Base-by-base conservation (phyloP, 30 jellyfish, hydroid and myxozoan species). In the Cassiopea xamachana region DNA sequence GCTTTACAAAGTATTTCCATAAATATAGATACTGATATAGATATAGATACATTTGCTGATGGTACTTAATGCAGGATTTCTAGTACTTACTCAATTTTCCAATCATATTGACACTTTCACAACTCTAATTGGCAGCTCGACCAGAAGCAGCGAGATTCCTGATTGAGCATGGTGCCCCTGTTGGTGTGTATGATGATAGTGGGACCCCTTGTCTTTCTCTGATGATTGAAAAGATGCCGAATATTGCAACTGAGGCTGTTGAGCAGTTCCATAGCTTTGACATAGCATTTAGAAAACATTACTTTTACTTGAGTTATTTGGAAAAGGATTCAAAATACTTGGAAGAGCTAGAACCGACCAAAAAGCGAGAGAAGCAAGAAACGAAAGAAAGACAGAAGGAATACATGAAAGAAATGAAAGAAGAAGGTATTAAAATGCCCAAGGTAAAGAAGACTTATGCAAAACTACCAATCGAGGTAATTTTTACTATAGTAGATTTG, bases 151-250 rank as follows among this genome's bases (percentile, higher is more conserved):
- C 98, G n/a, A 94, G 99, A n/a, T 96, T 80, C 76, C 97, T 96
- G 80, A 85, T 96, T 62, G 99, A 96, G 62, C 98, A 87, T 67
- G 99, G 99, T 13, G 99, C 99, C 15, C 99, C 99, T 9, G 99
- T 97, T 74, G 99, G 99, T 76, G 98, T 96, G 55, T 96, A 96
- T 75, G 99, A 96, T 69, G 93, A 89, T 68, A 96, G 99, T 85
- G 99, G 99, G 1, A 91, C 99, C 44, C 94, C 99, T 9, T 96
- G 99, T 84, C 91, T 96, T 48, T 88, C 99, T 61, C 93, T 96
- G 77, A 96, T 96, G 99, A 96, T 96, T 69, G 99, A 96, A 69
- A 96, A 96, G 89, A 96, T 96, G 99, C 99, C 99, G 10, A 98
- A 96, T 55, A 93, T 96, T 68, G 99, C 99, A 48, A 89, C 92